Conservation (phyloP, 1,140 invertebrate genomes). For the Apolygus lucorum region DNA sequence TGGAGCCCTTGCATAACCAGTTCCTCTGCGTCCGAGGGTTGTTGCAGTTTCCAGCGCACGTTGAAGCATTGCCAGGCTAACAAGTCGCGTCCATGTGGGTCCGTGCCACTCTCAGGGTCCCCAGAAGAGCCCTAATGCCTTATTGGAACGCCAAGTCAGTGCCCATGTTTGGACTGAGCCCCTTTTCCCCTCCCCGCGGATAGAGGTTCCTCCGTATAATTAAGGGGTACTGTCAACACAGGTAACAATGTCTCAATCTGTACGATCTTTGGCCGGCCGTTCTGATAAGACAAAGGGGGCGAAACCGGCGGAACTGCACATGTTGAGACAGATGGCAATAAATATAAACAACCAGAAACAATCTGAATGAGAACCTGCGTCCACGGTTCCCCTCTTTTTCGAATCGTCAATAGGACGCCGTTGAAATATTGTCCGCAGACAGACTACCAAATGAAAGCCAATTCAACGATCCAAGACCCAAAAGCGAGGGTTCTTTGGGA, state of each 20-base stretch:
- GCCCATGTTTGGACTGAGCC: slow-evolving; percentile 3
- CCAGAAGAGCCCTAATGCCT: not conserved
- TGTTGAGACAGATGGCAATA: slow-evolving; percentile 4
- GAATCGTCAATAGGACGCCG: not conserved
- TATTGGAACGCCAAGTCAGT: not conserved
- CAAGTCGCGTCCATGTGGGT: slow-evolving; percentile 12
- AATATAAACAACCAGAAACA: slow-evolving; percentile 5
- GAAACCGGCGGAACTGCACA: not conserved
- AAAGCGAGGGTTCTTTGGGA: too few relatives aligned
- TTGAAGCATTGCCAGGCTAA: too few relatives aligned
- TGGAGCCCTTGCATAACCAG: too few relatives aligned
- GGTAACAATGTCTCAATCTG: slow-evolving; percentile 16
- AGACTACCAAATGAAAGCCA: not conserved
- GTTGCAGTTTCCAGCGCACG: too few relatives aligned
- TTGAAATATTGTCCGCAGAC: not conserved
- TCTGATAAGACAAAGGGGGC: slow-evolving; percentile 1
- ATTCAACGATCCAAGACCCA: too few relatives aligned
- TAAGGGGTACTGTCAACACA: slow-evolving; percentile 12
- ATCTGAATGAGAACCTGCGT: not conserved
- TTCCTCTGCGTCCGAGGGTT: too few relatives aligned
- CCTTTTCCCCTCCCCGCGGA: not conserved
- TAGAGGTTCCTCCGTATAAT: slow-evolving; percentile 6
- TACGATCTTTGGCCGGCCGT: slow-evolving; percentile 5
- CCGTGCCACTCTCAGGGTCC: not conserved
- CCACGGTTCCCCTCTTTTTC: not conserved